Conservation (phyloP, 2,888 invertebrate genomes). For the Cacoxenus indagator region DNA sequence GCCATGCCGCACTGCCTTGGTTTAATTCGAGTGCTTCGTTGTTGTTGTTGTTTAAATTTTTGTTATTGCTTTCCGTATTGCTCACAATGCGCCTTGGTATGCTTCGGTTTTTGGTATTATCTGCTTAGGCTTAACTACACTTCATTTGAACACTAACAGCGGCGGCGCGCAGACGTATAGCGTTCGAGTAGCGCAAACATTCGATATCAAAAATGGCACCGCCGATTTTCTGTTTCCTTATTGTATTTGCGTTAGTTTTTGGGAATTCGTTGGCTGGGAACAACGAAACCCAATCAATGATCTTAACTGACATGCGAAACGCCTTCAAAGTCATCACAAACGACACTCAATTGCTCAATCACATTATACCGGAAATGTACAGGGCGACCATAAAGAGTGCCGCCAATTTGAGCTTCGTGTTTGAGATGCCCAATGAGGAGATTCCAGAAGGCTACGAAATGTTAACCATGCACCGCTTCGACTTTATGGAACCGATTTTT, state of each 20-base stretch:
- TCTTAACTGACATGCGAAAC: conserved; percentile 55
- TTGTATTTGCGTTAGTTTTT: background rate
- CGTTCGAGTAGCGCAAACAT: background rate
- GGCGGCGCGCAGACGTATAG: background rate
- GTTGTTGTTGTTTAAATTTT: background rate
- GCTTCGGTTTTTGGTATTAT: background rate
- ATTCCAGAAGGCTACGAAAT: conserved; percentile 35
- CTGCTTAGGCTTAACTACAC: background rate
- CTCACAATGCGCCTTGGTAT: background rate
- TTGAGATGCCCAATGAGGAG: conserved; percentile 53
- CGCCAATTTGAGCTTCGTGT: conserved; percentile 58
- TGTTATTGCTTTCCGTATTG: background rate
- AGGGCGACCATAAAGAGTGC: conserved; percentile 48
- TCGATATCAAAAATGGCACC: background rate
- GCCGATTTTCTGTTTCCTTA: background rate
- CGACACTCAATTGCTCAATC: conserved; percentile 48
- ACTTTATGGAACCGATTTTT: conserved; percentile 64
- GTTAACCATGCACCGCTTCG: conserved; percentile 57
- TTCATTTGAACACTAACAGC: background rate
- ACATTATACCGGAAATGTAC: conserved; percentile 64
- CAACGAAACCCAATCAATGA: conserved; percentile 11
- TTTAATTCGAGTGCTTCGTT: conserved; percentile 9
- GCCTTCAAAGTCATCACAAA: conserved; percentile 62
- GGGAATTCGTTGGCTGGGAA: background rate
- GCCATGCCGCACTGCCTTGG: conserved; percentile 3